Base-by-base conservation (phyloP, 2,888 invertebrate species). In the Tachystola acroxantha region DNA sequence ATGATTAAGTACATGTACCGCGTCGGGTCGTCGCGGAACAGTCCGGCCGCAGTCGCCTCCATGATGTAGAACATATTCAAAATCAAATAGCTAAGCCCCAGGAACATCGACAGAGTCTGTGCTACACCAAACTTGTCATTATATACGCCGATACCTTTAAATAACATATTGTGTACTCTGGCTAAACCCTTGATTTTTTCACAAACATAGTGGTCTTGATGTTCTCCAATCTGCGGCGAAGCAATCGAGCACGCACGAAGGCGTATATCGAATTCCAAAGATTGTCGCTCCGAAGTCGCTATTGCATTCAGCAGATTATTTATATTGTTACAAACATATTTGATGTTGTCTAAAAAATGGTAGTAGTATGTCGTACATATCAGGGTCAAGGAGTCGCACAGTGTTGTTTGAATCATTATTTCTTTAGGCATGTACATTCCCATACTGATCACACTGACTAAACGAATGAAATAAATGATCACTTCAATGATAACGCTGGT, bases 61-160 rank as follows among this genome's bases (percentile, higher is more conserved):
- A 81, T 76, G 25, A 81, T 70, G 43, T 80, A 80, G 45, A 76
- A 80, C 39, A 73, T 51, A 36, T 78, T 69, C 27, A 80, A 39
- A 14, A 73, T 55, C 5, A 73, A 58, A 9, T 57, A 53, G 7
- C 57, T 42, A 0, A 72, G 43, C 26, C 56, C 62, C 7, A 64
- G 26, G 0, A 63, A 26, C 46, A 72, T 52, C 0, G 64, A 73
- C 9, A 65, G 28, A 2, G 63, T 44, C 10, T 78, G 25, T 3
- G 65, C 49, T 2, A 65, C 39, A 1, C 80, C 78, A 37, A 61
- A 79, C 29, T 57, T 46, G 3, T 42, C 44, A 32, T 70, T 73
- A 1, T 49, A 46, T 10, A 43, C 47, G 7, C 50, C 43, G 0
- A 58, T 49, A 2, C 58, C 48, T 34, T 61, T 47, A 31, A 59